Conservation (phyloP, 2,888 invertebrate genomes). For the Platerodrilus igneus region DNA sequence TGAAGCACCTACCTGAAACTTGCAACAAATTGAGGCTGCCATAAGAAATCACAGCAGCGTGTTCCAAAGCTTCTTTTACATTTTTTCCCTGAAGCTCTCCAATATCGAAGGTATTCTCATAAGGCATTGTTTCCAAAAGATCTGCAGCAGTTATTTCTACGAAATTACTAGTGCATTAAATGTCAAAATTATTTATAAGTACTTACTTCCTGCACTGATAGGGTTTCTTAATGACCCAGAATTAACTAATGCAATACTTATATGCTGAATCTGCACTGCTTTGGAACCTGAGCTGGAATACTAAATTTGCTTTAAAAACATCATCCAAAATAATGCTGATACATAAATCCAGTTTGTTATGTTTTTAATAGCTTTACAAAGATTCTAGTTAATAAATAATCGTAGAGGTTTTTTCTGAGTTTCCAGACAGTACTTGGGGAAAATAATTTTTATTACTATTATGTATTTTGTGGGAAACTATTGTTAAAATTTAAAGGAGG, state of each 20-base stretch:
- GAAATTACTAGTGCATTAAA: conserved; percentile 30
- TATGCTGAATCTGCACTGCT: too few species aligned
- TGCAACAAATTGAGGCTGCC: conserved; percentile 55
- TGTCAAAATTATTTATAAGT: neutral
- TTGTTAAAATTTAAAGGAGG: too few species aligned
- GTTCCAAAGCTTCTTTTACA: conserved; percentile 48
- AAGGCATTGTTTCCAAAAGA: conserved; percentile 66
- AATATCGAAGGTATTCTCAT: conserved; percentile 65
- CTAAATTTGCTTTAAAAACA: too few species aligned
- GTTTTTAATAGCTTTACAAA: too few species aligned
- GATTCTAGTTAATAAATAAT: too few species aligned
- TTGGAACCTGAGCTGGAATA: too few species aligned
- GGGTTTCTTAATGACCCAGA: conserved; percentile 64
- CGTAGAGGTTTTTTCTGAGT: too few species aligned
- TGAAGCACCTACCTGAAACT: conserved; percentile 51
- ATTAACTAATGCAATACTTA: conserved; percentile 63
- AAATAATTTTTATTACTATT: too few species aligned
- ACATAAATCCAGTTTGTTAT: too few species aligned
- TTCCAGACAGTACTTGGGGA: too few species aligned
- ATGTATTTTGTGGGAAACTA: too few species aligned
- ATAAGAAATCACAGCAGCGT: conserved; percentile 45
- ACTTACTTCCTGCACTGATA: conserved; percentile 11
- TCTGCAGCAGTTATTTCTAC: conserved; percentile 71
- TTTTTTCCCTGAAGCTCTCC: conserved; percentile 23
- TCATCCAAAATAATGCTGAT: too few species aligned